A percentile compares a stretch with the other conserved stretches of the same genome.
phyloP scores from a whole-genome alignment of 1,140 invertebrate genomes.

The Lasaia peninsularis region DNA sequence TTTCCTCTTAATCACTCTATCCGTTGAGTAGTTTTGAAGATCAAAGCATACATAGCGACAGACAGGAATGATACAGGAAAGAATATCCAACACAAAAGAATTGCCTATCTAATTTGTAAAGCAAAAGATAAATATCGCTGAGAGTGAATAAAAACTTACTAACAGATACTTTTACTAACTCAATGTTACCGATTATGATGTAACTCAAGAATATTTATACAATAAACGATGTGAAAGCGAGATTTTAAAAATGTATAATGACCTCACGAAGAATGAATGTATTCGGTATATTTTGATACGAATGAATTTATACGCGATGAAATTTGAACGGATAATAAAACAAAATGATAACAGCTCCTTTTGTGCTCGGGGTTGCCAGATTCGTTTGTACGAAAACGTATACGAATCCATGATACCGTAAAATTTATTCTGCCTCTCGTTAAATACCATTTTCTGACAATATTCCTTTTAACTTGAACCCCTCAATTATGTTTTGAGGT shows the following conservation, averaged over 20 bases:
- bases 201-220: background rate
- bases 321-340: constrained; percentile 30
- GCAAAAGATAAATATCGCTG: too few species aligned
- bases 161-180: too few species aligned
- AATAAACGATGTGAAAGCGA: background rate
- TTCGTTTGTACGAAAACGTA: background rate
- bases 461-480: background rate
- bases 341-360: constrained; percentile 30
- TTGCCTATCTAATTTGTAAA: too few species aligned
- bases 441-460: background rate
- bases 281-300: constrained; percentile 69
- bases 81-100: too few species aligned
- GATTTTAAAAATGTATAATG: constrained; percentile 10
- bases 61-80: too few species aligned
- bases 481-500: constrained; percentile 13
- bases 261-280: constrained; percentile 26
- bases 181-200: too few species aligned
- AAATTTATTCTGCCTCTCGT: background rate
- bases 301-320: constrained; percentile 53
- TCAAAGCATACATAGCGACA: too few species aligned
- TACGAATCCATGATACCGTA: background rate
- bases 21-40: too few species aligned
- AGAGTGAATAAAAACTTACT: too few species aligned
- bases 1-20: too few species aligned
- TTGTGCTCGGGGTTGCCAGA: background rate